Conservation (phyloP, 2,113 vertebrate genomes). For the Sturnira hondurensis region DNA sequence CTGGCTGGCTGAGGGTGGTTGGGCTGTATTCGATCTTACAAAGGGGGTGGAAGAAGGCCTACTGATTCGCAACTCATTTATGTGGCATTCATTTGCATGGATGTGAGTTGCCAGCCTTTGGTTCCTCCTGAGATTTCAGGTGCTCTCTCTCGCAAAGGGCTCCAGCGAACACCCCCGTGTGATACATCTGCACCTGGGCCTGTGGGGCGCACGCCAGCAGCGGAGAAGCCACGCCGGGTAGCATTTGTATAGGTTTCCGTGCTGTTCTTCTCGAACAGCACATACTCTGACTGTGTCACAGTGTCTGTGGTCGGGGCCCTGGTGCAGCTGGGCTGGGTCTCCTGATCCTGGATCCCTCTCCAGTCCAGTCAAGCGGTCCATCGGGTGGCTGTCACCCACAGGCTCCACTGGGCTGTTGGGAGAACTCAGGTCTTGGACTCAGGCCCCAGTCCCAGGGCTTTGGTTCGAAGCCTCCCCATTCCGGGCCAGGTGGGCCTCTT, state of each 20-base stretch:
- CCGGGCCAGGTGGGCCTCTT: too few relatives aligned
- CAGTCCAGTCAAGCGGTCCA: background rate
- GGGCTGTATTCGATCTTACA: background rate
- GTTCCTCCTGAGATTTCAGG: background rate
- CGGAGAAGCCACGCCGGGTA: background rate
- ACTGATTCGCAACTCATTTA: background rate
- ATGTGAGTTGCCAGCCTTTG: background rate
- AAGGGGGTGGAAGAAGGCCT: background rate
- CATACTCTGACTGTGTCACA: accelerated
- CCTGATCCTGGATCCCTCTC: background rate
- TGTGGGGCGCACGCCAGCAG: background rate
- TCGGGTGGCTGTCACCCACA: too few relatives aligned
- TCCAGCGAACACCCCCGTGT: background rate
- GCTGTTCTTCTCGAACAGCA: background rate
- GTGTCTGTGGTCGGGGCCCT: background rate
- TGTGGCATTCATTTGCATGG: background rate
- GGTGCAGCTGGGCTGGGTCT: background rate
- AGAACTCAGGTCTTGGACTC: background rate
- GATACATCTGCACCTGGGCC: background rate
- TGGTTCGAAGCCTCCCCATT: too few relatives aligned
- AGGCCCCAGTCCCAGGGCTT: background rate
- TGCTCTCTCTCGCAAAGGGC: background rate
- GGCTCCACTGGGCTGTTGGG: too few relatives aligned
- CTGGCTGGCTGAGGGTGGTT: background rate
- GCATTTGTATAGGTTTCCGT: too few relatives aligned